A percentile compares a stretch with the other conserved stretches of the same genome.
Conservation (phyloP, 2,888 invertebrate genomes). For the Pteria penguin region DNA sequence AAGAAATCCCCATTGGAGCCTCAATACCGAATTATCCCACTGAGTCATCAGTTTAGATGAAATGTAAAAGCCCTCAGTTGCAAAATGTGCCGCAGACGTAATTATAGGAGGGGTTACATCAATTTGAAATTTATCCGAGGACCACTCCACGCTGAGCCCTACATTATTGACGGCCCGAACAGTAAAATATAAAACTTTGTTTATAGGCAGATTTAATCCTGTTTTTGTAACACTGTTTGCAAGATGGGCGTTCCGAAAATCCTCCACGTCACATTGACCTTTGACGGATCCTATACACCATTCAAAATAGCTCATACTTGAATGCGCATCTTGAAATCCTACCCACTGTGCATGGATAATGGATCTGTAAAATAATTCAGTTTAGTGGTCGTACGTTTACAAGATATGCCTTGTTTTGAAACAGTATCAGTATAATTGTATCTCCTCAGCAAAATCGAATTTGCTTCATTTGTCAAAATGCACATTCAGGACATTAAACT, state of each 20-base stretch:
- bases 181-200: constrained; percentile 23
- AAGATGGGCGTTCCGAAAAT: constrained; percentile 29
- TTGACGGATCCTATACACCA: constrained; percentile 44
- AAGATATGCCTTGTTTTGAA: too few relatives aligned
- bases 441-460: too few relatives aligned
- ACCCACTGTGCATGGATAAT: constrained; percentile 31
- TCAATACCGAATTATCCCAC: constrained; percentile 41
- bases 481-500: too few relatives aligned
- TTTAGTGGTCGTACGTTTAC: too few relatives aligned
- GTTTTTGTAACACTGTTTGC: constrained; percentile 35
- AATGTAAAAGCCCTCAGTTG: background rate
- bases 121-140: constrained; percentile 52
- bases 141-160: constrained; percentile 40
- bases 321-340: constrained; percentile 51
- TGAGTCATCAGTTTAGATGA: constrained; percentile 17
- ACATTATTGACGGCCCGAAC: constrained; percentile 51
- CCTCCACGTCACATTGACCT: constrained; percentile 46
- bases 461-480: too few relatives aligned
- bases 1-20: constrained; percentile 37
- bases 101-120: constrained; percentile 51
- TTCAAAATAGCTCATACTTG: constrained; percentile 47
- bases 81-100: constrained; percentile 20
- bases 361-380: background rate
- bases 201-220: constrained; percentile 1
- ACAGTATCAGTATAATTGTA: too few relatives aligned